Percentiles rank a stretch among this genome's conserved stretches.
phyloP scores from a whole-genome alignment of 1,140 invertebrate species.

The Eupristina koningsbergeri region DNA sequence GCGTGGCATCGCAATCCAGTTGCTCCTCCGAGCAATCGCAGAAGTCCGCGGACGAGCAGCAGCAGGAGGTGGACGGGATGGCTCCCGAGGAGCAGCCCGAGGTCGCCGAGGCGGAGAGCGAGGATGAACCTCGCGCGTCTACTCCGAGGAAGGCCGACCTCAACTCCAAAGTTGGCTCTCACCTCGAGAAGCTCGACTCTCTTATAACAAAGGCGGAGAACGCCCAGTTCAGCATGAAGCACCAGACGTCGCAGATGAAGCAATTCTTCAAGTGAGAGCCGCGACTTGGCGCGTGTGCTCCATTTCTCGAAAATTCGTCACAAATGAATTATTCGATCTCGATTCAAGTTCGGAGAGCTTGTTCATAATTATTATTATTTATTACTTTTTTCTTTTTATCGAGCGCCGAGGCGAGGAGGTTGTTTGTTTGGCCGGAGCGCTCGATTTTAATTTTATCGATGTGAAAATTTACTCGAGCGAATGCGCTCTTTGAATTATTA shows the following conservation, averaged over 20 bases:
- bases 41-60: slow-evolving; percentile 58
- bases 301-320: not conserved
- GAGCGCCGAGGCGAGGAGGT: not conserved
- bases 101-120: slow-evolving; percentile 17
- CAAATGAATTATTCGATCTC: not conserved
- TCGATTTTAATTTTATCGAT: not conserved
- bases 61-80: slow-evolving; percentile 44
- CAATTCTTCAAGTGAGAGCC: slow-evolving; percentile 37
- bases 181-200: slow-evolving; percentile 77
- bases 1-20: slow-evolving; percentile 63
- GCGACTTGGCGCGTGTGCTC: not conserved
- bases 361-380: no score
- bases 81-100: slow-evolving; percentile 47
- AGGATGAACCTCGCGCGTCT: slow-evolving; percentile 53
- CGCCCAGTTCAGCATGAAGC: slow-evolving; percentile 78
- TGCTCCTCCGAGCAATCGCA: slow-evolving; percentile 36
- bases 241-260: slow-evolving; percentile 83
- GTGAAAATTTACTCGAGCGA: not conserved
- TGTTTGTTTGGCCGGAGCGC: not conserved
- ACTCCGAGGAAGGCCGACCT: slow-evolving; percentile 70
- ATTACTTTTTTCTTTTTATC: not conserved
- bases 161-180: slow-evolving; percentile 75
- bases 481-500: no score
- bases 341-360: no score
- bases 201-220: slow-evolving; percentile 80